phyloP scores from a whole-genome alignment of 2,888 invertebrate genomes.

The Xanthia icteritia region DNA sequence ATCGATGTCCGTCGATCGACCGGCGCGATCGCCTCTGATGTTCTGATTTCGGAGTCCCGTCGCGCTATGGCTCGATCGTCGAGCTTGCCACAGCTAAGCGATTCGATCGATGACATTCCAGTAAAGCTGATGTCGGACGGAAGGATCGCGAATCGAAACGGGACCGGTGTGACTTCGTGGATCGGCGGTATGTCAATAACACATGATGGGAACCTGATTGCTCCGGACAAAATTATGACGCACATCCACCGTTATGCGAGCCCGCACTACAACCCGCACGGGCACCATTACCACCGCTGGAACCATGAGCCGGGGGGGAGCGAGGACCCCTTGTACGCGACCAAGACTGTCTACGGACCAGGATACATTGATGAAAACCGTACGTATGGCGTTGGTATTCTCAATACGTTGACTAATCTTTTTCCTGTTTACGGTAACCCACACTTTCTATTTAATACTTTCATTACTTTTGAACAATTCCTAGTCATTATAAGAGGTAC shows the following conservation, averaged over 20 bases:
- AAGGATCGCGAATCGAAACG: constrained; percentile 85
- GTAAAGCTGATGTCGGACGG: constrained; percentile 90
- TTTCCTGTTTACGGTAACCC: constrained; percentile 38
- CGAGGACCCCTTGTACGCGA: constrained; percentile 88
- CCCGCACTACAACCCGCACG: constrained; percentile 89
- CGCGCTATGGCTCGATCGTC: constrained; percentile 85
- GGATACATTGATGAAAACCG: constrained; percentile 90
- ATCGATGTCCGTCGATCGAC: constrained; percentile 81
- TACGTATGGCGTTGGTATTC: constrained; percentile 83
- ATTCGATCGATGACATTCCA: constrained; percentile 89
- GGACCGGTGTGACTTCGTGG: constrained; percentile 86
- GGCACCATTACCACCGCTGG: constrained; percentile 88
- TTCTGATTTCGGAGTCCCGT: constrained; percentile 80
- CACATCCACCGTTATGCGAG: constrained; percentile 89
- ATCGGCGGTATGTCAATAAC: constrained; percentile 90
- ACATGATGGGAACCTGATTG: constrained; percentile 88
- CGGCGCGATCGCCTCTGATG: constrained; percentile 84
- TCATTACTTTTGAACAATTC: neutral
- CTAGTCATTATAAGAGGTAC: constrained; percentile 17
- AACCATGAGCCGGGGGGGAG: constrained; percentile 89
- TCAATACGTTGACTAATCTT: constrained; percentile 71
- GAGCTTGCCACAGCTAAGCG: constrained; percentile 86
- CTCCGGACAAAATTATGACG: constrained; percentile 88
- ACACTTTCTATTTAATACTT: neutral
- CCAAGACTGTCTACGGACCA: constrained; percentile 90